Conservation (phyloP, 2,113 vertebrate species). For the Synodontis membranacea region DNA sequence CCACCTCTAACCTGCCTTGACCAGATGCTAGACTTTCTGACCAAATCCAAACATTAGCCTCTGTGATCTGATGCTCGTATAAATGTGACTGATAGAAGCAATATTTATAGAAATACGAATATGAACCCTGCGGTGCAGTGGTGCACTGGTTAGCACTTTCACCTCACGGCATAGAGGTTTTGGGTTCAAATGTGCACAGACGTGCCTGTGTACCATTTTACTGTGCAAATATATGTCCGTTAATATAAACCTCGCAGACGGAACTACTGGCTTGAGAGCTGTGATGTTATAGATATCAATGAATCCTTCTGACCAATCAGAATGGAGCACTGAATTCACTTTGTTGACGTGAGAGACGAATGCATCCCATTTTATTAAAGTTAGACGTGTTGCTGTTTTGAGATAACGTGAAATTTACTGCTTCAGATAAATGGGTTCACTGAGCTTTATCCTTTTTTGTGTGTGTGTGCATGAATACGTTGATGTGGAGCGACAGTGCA, state of each 20-base stretch:
- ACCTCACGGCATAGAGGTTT: no score
- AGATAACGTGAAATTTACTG: neutral
- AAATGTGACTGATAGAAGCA: neutral
- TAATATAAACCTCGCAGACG: no score
- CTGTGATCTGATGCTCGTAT: neutral
- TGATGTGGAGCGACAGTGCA: neutral
- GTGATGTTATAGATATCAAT: neutral
- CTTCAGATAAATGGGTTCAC: neutral
- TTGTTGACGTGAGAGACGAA: neutral
- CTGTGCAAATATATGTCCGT: no score
- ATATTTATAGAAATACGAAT: neutral
- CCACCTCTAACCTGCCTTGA: slow-evolving; percentile 21
- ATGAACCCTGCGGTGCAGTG: no score
- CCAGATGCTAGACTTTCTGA: neutral
- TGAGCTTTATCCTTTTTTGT: neutral
- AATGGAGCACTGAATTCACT: neutral
- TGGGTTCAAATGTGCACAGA: no score
- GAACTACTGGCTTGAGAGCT: no score
- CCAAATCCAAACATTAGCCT: neutral
- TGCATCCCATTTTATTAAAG: neutral
- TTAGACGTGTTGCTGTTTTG: neutral
- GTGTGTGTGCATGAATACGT: neutral
- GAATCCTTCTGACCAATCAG: neutral
- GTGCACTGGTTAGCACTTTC: no score
- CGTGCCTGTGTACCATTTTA: no score